Evolutionary conservation across 2,797 vertebrate species (phyloP).

Genomic region (Onychomys leucogaster): DNA sequence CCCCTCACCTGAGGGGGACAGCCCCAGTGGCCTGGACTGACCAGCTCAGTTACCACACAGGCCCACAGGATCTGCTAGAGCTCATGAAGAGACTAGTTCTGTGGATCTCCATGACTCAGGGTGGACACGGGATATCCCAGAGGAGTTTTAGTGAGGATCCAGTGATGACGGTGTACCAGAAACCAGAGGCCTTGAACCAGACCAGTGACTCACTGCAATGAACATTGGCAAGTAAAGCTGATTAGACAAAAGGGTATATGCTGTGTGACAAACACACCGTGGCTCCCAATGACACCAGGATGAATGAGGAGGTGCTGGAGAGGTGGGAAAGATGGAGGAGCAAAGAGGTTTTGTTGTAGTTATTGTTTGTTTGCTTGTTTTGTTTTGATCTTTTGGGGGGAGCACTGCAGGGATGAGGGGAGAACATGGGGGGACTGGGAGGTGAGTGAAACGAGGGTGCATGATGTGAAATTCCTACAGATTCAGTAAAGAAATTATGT

Average conservation of each 20-base stretch:
- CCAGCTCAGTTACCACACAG: not conserved
- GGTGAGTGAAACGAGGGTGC: not conserved
- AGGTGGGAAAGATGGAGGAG: not conserved
- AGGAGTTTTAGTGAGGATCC: not conserved
- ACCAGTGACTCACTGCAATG: not conserved
- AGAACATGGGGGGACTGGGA: not conserved
- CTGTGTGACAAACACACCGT: not conserved
- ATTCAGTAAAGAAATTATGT: not conserved
- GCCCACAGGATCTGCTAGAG: not conserved
- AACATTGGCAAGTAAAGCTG: not conserved
- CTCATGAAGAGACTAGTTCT: not conserved
- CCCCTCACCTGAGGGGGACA: not conserved
- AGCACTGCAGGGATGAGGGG: not conserved
- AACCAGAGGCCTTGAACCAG: not conserved
- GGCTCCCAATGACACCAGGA: not conserved
- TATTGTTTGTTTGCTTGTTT: not conserved
- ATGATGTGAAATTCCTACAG: not conserved
- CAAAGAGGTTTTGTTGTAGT: not conserved
- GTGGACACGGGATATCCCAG: fast-evolving
- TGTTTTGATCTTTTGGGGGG: not conserved
- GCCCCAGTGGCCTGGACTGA: not conserved
- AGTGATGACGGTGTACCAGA: not conserved
- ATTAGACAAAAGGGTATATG: not conserved
- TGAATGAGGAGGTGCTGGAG: not conserved
- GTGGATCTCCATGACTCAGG: too few species aligned